These are phyloP conservation scores for Ophioninae sp. DNA, from an alignment of 2,888 invertebrate genomes.

Conservation along the genomic window DNA sequence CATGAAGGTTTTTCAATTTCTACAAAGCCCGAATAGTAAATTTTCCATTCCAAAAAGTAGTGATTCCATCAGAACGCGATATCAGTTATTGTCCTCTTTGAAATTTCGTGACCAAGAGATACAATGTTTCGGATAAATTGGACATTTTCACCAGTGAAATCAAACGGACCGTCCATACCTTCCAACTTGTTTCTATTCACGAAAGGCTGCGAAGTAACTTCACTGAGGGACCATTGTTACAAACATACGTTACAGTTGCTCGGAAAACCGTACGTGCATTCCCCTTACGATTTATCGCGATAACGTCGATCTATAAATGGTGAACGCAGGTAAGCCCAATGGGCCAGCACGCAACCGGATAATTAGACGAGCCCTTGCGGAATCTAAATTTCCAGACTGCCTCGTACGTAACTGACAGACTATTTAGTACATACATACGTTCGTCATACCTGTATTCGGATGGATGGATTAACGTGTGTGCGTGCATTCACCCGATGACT, in stretches of 20 bases:
- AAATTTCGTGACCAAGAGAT: no score
- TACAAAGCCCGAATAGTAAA: no score
- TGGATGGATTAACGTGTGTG: background rate
- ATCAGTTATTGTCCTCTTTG: background rate
- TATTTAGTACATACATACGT: background rate
- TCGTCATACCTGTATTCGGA: background rate
- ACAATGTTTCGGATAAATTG: no score
- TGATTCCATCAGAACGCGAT: no score
- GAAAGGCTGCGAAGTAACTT: background rate
- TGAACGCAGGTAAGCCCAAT: conserved; percentile 19
- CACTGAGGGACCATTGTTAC: background rate
- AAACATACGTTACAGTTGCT: background rate
- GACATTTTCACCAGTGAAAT: no score
- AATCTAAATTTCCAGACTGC: conserved; percentile 39
- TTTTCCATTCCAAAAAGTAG: no score
- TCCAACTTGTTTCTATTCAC: background rate
- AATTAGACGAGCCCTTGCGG: conserved; percentile 42
- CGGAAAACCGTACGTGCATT: background rate
- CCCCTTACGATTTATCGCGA: background rate
- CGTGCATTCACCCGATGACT: background rate
- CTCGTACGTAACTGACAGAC: conserved; percentile 40
- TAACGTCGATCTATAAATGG: conserved; percentile 7
- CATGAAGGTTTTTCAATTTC: no score
- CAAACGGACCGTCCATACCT: background rate
- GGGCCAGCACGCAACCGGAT: conserved; percentile 47